Evolutionary conservation across 2,888 invertebrate genomes (phyloP), one percentile per base, ranked within the genome.

Genomic region (Megalurothrips usitatus): DNA sequence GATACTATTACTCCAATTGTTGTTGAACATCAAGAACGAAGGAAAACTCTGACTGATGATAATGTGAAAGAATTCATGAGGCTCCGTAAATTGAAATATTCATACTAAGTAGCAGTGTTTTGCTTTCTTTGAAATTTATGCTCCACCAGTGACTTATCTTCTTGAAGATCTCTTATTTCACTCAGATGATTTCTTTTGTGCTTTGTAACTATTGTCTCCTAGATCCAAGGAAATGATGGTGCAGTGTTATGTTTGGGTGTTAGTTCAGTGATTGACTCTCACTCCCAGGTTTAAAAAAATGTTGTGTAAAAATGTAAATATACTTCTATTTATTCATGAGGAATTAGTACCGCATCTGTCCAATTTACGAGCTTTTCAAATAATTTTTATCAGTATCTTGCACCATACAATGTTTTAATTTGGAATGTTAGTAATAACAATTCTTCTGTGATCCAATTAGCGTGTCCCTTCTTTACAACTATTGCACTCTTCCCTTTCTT

Each of bases 11-110:
- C 94, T 58, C 94, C 94, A 2, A 90, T 97, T 82, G 91, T 99
- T 0, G 90, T 91, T 48, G 91, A 91, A 79, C 97, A 98, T 89
- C 97, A 98, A 89, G 91, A 92, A 85, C 89, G 92, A 63, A 89
- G 97, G 82, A 91, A 92, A 79, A 88, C 90, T 83, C 91, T 99
- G 81, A 97, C 96, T 0, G 96, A 98, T 85, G 96, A 96, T 78
- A 88, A 93, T 47, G 90, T 99, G 81, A 90, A 92, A 84, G 89
- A 92, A 84, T 99, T 92, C 88, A 97, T 98, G 92, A 91, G 92
- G 83, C 92, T 96, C 58, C 90, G 98, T 84, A 92, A 94, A 85
- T 89, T 96, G 79, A 91, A 91, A 84, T 91, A 92, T 85, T 83
- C 83, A 82, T 84, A 83, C 83, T 84, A 82, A 23, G 19, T 81